These are phyloP conservation scores for Mimas tiliae DNA, from an alignment of 2,888 invertebrate species.

Conservation along the genomic window DNA sequence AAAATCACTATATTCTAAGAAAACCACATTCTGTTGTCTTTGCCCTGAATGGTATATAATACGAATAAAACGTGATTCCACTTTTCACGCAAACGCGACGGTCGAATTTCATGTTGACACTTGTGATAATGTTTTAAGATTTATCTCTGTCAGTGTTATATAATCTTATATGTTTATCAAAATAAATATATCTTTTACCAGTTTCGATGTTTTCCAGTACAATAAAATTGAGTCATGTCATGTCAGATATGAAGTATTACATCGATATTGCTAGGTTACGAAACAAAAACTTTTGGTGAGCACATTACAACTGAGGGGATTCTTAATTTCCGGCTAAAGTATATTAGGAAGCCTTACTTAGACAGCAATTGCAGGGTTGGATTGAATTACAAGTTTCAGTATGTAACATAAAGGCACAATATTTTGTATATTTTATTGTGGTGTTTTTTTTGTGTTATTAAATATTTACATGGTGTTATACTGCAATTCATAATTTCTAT, in stretches of 20 bases:
- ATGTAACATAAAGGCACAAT: background rate
- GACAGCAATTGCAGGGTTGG: conserved; percentile 37
- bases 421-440: too few relatives aligned
- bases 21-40: conserved; percentile 34
- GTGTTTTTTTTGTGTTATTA: too few relatives aligned
- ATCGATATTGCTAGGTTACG: conserved; percentile 80
- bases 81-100: conserved; percentile 30
- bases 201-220: too few relatives aligned
- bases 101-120: conserved; percentile 23
- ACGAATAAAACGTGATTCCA: conserved; percentile 33
- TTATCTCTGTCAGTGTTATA: background rate
- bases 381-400: conserved; percentile 43
- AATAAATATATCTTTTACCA: background rate
- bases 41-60: conserved; percentile 29
- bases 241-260: conserved; percentile 34
- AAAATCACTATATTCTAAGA: conserved; percentile 33
- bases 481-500: too few relatives aligned
- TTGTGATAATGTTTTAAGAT: conserved; percentile 35
- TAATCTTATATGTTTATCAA: background rate
- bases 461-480: too few relatives aligned
- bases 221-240: background rate
- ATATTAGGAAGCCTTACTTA: conserved; percentile 62
- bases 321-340: conserved; percentile 72
- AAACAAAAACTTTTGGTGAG: conserved; percentile 62
- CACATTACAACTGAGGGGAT: conserved; percentile 60